These are phyloP conservation scores for Mesaphorura yosii DNA, from an alignment of 1,140 invertebrate species.

Conservation along the genomic window DNA sequence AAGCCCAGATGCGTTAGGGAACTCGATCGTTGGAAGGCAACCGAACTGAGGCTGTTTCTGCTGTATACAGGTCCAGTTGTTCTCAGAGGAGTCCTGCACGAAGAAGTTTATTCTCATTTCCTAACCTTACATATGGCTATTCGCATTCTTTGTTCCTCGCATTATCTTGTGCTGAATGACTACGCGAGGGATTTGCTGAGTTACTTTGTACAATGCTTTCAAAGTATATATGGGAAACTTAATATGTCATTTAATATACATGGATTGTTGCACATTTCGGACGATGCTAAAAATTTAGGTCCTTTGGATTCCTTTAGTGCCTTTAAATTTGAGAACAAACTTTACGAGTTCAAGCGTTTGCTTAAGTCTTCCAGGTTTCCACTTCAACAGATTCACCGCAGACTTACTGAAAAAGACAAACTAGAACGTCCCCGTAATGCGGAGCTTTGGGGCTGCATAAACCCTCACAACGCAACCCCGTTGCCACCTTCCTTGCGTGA, in stretches of 20 bases:
- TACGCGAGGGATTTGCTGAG: slow-evolving; percentile 33
- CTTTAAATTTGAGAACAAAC: slow-evolving; percentile 30
- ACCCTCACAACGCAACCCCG: too few relatives aligned
- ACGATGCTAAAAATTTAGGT: slow-evolving; percentile 32
- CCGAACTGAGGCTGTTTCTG: slow-evolving; percentile 39
- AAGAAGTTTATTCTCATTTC: slow-evolving; percentile 12
- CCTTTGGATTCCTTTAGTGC: slow-evolving; percentile 33
- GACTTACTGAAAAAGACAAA: slow-evolving; percentile 34
- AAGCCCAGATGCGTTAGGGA: slow-evolving; percentile 35
- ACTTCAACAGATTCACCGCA: slow-evolving; percentile 33
- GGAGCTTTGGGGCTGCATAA: too few relatives aligned
- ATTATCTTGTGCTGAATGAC: slow-evolving; percentile 22
- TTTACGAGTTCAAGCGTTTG: slow-evolving; percentile 6
- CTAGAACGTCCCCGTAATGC: too few relatives aligned
- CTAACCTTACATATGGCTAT: slow-evolving; percentile 23
- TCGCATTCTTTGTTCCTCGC: slow-evolving; percentile 11
- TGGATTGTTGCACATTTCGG: slow-evolving; percentile 35
- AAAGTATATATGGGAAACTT: slow-evolving; percentile 33
- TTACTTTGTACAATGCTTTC: slow-evolving; percentile 33
- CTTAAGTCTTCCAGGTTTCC: slow-evolving; percentile 6
- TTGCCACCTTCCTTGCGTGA: too few relatives aligned
- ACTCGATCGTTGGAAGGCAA: slow-evolving; percentile 39
- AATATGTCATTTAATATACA: slow-evolving; percentile 38
- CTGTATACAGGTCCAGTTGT: slow-evolving; percentile 39
- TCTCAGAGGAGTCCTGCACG: slow-evolving; percentile 7